phyloP scores from a whole-genome alignment of 2,113 vertebrate species.

The Anolis carolinensis region DNA sequence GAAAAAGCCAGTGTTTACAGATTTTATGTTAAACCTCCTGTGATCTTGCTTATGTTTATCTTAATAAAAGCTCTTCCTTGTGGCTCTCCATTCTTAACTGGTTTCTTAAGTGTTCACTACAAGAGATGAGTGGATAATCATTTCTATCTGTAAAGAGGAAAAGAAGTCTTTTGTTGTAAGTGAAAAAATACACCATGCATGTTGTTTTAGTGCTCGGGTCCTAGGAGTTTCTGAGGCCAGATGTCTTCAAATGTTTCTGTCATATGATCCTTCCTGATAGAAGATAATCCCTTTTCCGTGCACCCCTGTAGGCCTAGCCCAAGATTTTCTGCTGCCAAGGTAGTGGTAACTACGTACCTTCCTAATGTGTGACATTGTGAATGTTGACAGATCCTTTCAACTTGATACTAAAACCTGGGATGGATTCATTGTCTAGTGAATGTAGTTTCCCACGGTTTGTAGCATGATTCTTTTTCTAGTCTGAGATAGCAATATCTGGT shows the following conservation, averaged over 20 bases:
- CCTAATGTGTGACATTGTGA: too few relatives aligned
- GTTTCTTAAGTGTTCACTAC: slow-evolving; percentile 32
- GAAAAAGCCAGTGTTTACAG: slow-evolving; percentile 34
- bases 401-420: too few relatives aligned
- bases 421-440: too few relatives aligned
- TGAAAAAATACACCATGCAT: neutral
- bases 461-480: too few relatives aligned
- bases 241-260: neutral
- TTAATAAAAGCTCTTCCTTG: slow-evolving; percentile 33
- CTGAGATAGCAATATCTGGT: too few relatives aligned
- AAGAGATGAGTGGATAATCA: neutral
- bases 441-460: too few relatives aligned
- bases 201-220: neutral
- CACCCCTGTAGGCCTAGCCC: neutral
- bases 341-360: too few relatives aligned
- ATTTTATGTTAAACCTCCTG: slow-evolving; percentile 28
- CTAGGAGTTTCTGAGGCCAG: neutral
- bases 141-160: neutral
- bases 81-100: neutral
- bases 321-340: neutral
- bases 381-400: too few relatives aligned
- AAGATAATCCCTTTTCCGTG: neutral
- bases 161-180: neutral
- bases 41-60: slow-evolving; percentile 41
- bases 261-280: neutral